Base-by-base conservation (phyloP, 2,888 invertebrate genomes). In the Lypha dubia region DNA sequence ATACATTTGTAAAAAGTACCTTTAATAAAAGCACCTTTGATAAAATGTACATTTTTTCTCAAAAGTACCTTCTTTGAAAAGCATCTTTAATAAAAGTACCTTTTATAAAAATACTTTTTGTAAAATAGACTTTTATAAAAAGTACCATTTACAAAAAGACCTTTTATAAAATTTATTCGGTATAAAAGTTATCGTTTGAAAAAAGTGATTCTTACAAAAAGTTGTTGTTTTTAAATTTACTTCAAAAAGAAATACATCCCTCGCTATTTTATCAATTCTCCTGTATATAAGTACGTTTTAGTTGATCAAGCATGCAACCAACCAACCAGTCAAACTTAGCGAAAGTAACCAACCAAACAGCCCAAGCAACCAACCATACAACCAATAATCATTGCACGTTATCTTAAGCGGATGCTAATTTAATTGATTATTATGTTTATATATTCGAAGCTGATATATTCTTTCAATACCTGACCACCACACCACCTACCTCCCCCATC, bases 401-500 rank as follows among this genome's bases (percentile, higher is more conserved):
- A 85, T 85, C 85, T 83, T 85, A 80, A 85, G 83, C 85, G 83
- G 83, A 85, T 83, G 83, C 83, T 80, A 85, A 85, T 85, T 79
- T 83, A 85, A 83, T 85, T 85, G 85, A 85, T 85, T 85, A 83
- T 83, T 75, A 76, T 75, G 79, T 85, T 79, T 79, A 67, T 76
- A 71, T 65, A 28, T 75, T 73, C 65, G 24, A 79, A 53, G 56
- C 46, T 56, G 44, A 71, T 67, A 38, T 67, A 35, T 46, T 44
- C 35, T 53, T 62, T 70, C 53, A 62, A 68, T 70, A 70, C 41
- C 41, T 53, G 28, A 41, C 44, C 11, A n/a, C 44, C 51, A 17
- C 24, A 15, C 32, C 60, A 11, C 17, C 35, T 20, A 35, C 11
- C 71, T 24, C 41, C 53, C 22, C 28, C 28, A 3, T 58, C 58